phyloP scores from a whole-genome alignment of 2,888 invertebrate genomes.

The Dysmachus trigonus region DNA sequence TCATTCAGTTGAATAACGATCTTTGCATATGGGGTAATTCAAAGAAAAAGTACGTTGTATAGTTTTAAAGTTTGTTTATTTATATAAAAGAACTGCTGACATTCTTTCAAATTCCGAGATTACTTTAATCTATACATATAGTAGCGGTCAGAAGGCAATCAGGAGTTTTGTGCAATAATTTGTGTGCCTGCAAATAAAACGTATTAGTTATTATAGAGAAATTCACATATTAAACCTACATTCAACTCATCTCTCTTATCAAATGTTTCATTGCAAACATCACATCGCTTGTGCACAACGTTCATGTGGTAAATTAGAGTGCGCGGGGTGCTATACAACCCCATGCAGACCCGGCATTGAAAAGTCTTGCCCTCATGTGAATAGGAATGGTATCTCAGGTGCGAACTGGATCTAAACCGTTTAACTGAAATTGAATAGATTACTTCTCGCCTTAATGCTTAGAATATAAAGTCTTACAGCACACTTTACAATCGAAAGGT shows the following conservation, averaged over 20 bases:
- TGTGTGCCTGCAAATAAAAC: neutral
- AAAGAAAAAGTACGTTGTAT: too few species aligned
- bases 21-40: too few species aligned
- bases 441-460: neutral
- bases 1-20: too few species aligned
- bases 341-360: neutral
- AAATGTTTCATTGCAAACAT: neutral
- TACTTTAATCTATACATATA: neutral
- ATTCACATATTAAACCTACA: neutral
- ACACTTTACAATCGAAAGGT: neutral
- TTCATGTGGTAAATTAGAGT: neutral
- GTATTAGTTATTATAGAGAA: neutral
- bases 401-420: conserved; percentile 8
- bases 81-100: neutral
- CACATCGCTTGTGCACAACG: neutral
- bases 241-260: neutral
- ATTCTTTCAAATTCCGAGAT: neutral
- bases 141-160: neutral
- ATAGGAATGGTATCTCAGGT: conserved; percentile 25
- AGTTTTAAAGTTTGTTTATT: neutral
- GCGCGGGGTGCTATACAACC: conserved; percentile 1
- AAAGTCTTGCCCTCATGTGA: conserved; percentile 7
- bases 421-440: neutral
- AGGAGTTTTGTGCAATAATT: neutral
- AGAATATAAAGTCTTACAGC: neutral